Evolutionary conservation across 2,888 invertebrate species (phyloP), one percentile per base, ranked within the genome.

Genomic region (Ethmia dodecea): DNA sequence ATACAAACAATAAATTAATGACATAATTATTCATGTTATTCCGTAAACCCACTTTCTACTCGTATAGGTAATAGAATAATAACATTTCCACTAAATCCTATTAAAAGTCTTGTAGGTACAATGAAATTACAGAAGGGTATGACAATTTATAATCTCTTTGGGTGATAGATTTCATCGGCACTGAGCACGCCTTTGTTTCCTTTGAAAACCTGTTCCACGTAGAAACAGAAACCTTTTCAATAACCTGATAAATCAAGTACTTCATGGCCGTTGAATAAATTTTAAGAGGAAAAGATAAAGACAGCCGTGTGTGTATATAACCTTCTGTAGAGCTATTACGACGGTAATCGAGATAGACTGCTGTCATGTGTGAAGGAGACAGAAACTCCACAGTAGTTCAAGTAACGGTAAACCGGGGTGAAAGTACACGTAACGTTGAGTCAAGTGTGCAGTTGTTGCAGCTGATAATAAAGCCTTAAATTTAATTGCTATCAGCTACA

Each of bases 351-450:
- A 65, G 67, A 65, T 63, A 47, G 58, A 55, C n/a, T n/a, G 47
- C 50, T 48, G 45, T 57, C 50, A 45, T 43, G 58, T 47, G 48
- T 41, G 57, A 55, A 45, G 43, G 58, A 62, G 69, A 70, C 46
- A 42, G 42, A 52, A 52, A 46, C 54, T 40, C 51, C 41, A 34
- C 54, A 63, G 60, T 66, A 59, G 60, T 60, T 66, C 63, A 60
- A 52, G 52, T 77, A 78, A 79, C 78, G 69, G 79, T 72, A 63
- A 47, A 50, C 42, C 54, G 68, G 67, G 76, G 77, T 81, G 80
- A 83, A 81, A 80, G 78, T 80, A 79, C 72, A 63, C 58, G 62
- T 62, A 62, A 70, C 59, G 52, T 51, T 38, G 49, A 53, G 45
- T 50, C 53, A 57, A 58, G 55, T 55, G 50, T 47, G 25, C n/a